phyloP scores from a whole-genome alignment of 2,113 vertebrate genomes.

The Odontophorus gujanensis region DNA sequence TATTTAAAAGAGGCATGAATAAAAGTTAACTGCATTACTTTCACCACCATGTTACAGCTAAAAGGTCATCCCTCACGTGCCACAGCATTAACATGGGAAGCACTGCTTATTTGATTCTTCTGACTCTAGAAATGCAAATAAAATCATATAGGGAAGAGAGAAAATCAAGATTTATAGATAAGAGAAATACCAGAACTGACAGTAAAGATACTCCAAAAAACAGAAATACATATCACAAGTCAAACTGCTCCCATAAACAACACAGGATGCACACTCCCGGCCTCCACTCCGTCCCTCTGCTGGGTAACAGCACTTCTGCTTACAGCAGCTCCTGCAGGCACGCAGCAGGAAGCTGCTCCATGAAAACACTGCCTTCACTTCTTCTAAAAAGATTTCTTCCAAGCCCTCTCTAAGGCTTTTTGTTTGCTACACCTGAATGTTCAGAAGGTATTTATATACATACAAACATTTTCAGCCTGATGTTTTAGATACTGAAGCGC shows the following conservation, averaged over 20 bases:
- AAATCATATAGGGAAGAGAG: neutral
- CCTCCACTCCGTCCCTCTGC: neutral
- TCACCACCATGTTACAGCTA: neutral
- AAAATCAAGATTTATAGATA: neutral
- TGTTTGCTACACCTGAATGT: neutral
- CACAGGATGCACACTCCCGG: neutral
- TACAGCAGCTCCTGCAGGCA: neutral
- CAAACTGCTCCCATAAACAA: neutral
- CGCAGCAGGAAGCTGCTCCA: neutral
- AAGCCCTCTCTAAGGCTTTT: neutral
- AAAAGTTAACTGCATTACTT: neutral
- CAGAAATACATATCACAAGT: neutral
- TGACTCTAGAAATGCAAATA: neutral
- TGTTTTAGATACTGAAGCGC: neutral
- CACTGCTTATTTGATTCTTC: neutral
- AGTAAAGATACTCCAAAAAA: neutral
- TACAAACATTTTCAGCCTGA: neutral
- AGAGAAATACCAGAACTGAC: neutral
- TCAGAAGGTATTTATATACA: neutral
- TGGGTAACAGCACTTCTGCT: constrained; percentile 7
- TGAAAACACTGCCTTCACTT: neutral
- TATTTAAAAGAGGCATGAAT: neutral
- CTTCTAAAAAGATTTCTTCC: neutral
- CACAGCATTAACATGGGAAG: neutral
- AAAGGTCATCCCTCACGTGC: neutral